These are phyloP conservation scores for Muscicapa adusta DNA, from an alignment of 2,113 vertebrate genomes.

Conservation along the genomic window DNA sequence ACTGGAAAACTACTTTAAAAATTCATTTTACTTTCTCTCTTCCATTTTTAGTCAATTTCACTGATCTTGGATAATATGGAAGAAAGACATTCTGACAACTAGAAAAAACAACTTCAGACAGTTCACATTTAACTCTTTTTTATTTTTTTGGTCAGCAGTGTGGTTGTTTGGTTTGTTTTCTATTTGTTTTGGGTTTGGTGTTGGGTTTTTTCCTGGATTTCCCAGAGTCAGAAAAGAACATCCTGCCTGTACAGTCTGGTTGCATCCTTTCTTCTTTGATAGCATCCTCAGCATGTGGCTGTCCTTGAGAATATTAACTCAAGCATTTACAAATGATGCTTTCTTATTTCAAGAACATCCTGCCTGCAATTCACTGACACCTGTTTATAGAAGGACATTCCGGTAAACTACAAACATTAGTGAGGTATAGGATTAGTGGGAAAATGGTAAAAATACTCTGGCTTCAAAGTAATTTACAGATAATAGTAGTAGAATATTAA, in stretches of 20 bases:
- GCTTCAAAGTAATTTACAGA: neutral
- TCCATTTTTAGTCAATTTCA: neutral
- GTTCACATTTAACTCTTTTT: neutral
- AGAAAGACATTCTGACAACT: neutral
- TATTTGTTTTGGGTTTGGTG: accelerated
- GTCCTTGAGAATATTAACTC: neutral
- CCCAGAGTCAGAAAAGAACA: neutral
- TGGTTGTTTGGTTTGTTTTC: accelerated
- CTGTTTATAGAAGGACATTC: neutral
- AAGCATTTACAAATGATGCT: neutral
- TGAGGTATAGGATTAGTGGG: neutral
- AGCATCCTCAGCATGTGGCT: neutral
- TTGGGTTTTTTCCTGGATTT: neutral
- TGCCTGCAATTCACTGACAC: neutral
- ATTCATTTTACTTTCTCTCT: neutral
- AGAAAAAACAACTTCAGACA: neutral
- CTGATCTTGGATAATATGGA: neutral
- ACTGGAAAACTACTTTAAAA: constrained; percentile 5
- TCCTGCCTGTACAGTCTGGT: neutral
- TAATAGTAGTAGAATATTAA: neutral
- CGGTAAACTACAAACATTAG: neutral
- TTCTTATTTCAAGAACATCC: neutral
- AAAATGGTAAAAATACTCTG: neutral
- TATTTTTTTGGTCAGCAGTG: accelerated
- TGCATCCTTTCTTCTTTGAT: neutral